Evolutionary conservation across 2,797 vertebrate species (phyloP).

Genomic region (Microctenopoma lineatum): DNA sequence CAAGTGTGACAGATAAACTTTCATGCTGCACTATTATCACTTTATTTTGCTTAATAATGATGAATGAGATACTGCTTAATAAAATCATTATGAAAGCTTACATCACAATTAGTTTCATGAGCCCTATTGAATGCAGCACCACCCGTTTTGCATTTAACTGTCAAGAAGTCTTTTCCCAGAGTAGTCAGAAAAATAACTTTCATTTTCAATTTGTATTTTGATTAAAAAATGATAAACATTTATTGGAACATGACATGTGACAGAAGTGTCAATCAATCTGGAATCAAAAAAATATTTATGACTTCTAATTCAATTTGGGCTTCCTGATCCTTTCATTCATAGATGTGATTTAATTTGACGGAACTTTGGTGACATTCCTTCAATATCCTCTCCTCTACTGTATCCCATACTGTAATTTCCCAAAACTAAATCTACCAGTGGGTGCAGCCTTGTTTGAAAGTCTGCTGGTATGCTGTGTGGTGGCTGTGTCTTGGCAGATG

Average conservation of each 20-base stretch:
- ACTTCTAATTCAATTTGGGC: slow-evolving; percentile 55
- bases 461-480: slow-evolving; percentile 47
- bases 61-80: slow-evolving; percentile 44
- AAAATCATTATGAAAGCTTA: slow-evolving; percentile 48
- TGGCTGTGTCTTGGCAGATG: slow-evolving; percentile 67
- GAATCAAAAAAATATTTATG: slow-evolving; percentile 43
- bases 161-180: slow-evolving; percentile 38
- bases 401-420: slow-evolving; percentile 46
- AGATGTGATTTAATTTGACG: slow-evolving; percentile 58
- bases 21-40: slow-evolving; percentile 26
- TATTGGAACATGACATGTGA: slow-evolving; percentile 73
- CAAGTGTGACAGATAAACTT: slow-evolving; percentile 46
- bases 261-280: slow-evolving; percentile 72
- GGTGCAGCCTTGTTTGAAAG: slow-evolving; percentile 42
- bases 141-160: slow-evolving; percentile 55
- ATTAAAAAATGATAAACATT: slow-evolving; percentile 75
- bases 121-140: slow-evolving; percentile 47
- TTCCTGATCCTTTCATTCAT: slow-evolving; percentile 26
- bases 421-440: slow-evolving; percentile 11
- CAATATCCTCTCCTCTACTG: slow-evolving; percentile 57
- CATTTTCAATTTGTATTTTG: slow-evolving; percentile 80
- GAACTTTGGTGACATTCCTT: slow-evolving; percentile 55
- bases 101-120: slow-evolving; percentile 55
- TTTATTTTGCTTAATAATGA: slow-evolving; percentile 53
- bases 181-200: slow-evolving; percentile 41